These are phyloP conservation scores for Tenebrio molitor DNA, from an alignment of 1,140 invertebrate species.

Conservation along the genomic window DNA sequence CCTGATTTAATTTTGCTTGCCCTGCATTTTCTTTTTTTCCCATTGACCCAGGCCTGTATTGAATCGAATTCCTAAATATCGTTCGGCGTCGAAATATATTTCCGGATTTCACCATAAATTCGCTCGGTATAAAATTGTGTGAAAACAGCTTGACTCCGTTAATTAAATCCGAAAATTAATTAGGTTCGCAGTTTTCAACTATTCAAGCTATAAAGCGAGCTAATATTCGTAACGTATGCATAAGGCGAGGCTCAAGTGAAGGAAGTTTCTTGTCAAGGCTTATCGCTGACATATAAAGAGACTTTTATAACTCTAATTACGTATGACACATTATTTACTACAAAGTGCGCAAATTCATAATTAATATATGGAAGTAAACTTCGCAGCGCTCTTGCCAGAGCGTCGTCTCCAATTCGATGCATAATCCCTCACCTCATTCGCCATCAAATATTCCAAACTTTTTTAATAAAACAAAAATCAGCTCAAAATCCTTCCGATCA, in stretches of 20 bases:
- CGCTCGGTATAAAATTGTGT: constrained; percentile 48
- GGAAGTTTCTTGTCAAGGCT: constrained; percentile 26
- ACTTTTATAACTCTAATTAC: constrained; percentile 35
- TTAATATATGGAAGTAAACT: constrained; percentile 24
- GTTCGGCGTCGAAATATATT: no score
- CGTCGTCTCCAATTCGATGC: no score
- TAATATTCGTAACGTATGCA: constrained; percentile 51
- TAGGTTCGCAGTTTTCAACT: constrained; percentile 53
- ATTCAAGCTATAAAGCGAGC: constrained; percentile 48
- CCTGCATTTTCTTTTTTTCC: no score
- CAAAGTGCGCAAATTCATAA: constrained; percentile 31
- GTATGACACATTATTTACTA: constrained; percentile 24
- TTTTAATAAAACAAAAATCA: constrained; percentile 36
- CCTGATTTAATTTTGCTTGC: no score
- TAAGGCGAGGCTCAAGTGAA: neutral
- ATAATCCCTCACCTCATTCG: neutral
- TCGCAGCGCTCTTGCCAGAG: no score
- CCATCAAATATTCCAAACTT: neutral
- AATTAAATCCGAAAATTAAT: constrained; percentile 53
- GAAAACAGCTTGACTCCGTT: constrained; percentile 51
- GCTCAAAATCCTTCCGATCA: constrained; percentile 3
- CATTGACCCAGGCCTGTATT: no score
- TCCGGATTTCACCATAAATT: constrained; percentile 23
- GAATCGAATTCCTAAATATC: neutral
- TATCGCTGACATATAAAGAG: constrained; percentile 15